These are phyloP conservation scores for Uropetala carovei DNA, from an alignment of 2,888 invertebrate species.

Conservation along the genomic window DNA sequence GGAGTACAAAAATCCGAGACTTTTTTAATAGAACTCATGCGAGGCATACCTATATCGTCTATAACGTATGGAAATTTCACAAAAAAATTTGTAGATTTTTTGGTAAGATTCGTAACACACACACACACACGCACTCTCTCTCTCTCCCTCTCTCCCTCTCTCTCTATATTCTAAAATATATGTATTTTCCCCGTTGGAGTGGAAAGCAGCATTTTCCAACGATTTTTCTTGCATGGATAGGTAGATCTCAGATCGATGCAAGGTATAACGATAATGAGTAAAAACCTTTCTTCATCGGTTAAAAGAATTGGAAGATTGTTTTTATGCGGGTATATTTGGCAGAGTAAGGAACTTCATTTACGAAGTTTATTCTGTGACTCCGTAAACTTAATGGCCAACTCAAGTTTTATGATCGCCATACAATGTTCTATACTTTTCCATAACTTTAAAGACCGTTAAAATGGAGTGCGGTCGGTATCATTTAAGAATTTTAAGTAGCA, in stretches of 20 bases:
- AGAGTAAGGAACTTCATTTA: not conserved
- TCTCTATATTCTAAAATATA: too few species aligned
- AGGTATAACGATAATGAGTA: too few species aligned
- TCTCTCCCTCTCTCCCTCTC: too few species aligned
- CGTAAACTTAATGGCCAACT: not conserved
- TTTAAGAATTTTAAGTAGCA: not conserved
- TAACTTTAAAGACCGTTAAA: constrained; percentile 9
- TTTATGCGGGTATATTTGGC: not conserved
- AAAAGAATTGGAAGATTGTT: not conserved
- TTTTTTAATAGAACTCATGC: not conserved
- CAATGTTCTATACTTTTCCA: constrained; percentile 29
- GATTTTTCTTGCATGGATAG: too few species aligned
- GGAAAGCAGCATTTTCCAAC: too few species aligned
- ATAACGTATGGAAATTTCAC: not conserved
- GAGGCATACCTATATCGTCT: not conserved
- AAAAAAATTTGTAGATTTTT: not conserved
- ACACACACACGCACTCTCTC: too few species aligned
- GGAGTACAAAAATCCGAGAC: not conserved
- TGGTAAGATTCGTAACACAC: not conserved
- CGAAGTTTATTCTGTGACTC: not conserved
- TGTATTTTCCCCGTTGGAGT: too few species aligned
- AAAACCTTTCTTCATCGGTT: not conserved
- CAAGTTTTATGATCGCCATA: constrained; percentile 18
- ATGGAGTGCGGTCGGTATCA: not conserved
- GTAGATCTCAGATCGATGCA: too few species aligned